Conservation (phyloP, 2,797 vertebrate species). For the Notolabrus celidotus region DNA sequence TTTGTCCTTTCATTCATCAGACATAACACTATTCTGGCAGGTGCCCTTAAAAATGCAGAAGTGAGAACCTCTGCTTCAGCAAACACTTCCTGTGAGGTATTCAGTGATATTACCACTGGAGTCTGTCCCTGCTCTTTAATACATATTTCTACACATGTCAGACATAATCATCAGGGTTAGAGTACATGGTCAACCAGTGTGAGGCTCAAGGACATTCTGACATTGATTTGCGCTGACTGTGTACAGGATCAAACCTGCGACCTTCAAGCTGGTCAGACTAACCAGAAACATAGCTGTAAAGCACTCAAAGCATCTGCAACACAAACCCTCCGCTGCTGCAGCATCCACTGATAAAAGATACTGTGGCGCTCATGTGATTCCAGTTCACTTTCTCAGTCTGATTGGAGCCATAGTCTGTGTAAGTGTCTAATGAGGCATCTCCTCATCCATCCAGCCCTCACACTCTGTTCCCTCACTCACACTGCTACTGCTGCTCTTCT, state of each 20-base stretch:
- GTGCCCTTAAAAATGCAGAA: not conserved
- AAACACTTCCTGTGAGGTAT: not conserved
- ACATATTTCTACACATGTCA: conserved; percentile 32
- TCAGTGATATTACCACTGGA: not conserved
- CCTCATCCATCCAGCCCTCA: conserved; percentile 47
- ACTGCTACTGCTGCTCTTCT: conserved; percentile 23
- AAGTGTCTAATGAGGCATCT: conserved; percentile 58
- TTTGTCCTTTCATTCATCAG: not conserved
- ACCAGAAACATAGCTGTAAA: not conserved
- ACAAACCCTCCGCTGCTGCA: conserved; percentile 13
- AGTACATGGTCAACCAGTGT: conserved; percentile 45
- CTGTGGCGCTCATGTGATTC: conserved; percentile 29
- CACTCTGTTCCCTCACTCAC: conserved; percentile 33
- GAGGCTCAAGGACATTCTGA: conserved; percentile 52
- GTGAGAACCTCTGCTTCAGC: not conserved
- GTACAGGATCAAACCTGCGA: conserved; percentile 38
- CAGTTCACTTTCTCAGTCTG: conserved; percentile 26
- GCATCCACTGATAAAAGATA: conserved; percentile 2
- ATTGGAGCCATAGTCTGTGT: conserved; percentile 40
- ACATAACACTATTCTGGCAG: not conserved
- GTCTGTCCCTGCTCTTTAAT: conserved; percentile 3
- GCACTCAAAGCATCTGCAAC: not conserved
- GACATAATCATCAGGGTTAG: conserved; percentile 37
- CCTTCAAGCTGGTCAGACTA: conserved; percentile 43
- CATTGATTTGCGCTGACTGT: conserved; percentile 46